A percentile compares a stretch with the other conserved stretches of the same genome.
Evolutionary conservation across 2,113 vertebrate species (phyloP).

Genomic region (Aptenodytes forsteri): DNA sequence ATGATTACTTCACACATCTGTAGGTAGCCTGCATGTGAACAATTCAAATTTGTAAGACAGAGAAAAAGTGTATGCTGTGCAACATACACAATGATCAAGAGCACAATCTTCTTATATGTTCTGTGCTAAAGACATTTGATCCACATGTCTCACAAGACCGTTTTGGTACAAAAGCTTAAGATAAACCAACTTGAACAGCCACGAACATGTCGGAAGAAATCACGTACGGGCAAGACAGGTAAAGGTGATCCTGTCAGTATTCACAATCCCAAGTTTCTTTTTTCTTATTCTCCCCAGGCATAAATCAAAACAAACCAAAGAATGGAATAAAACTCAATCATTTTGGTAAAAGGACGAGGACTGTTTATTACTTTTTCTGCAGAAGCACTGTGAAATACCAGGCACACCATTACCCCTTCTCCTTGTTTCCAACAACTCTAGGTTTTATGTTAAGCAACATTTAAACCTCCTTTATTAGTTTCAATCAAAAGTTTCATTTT

Average conservation of each 20-base stretch:
- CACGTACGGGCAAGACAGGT: fast-evolving
- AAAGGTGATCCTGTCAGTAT: background rate
- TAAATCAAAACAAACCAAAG: background rate
- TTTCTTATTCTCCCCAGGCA: background rate
- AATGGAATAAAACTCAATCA: background rate
- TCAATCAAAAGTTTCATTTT: background rate
- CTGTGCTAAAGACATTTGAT: background rate
- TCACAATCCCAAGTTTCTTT: background rate
- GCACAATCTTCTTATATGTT: background rate
- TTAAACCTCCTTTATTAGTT: background rate
- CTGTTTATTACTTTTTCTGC: background rate
- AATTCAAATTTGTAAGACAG: background rate
- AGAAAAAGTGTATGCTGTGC: background rate
- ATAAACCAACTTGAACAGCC: background rate
- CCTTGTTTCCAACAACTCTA: background rate
- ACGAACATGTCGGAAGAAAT: background rate
- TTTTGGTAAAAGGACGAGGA: background rate
- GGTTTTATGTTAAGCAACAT: background rate
- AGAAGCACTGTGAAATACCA: background rate
- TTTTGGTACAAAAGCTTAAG: background rate
- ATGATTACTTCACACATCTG: background rate
- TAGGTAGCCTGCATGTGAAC: background rate
- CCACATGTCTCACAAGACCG: background rate
- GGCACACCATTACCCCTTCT: background rate
- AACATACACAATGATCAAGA: background rate